Conservation (phyloP, 2,113 vertebrate genomes). For the Thinocorus orbignyianus region DNA sequence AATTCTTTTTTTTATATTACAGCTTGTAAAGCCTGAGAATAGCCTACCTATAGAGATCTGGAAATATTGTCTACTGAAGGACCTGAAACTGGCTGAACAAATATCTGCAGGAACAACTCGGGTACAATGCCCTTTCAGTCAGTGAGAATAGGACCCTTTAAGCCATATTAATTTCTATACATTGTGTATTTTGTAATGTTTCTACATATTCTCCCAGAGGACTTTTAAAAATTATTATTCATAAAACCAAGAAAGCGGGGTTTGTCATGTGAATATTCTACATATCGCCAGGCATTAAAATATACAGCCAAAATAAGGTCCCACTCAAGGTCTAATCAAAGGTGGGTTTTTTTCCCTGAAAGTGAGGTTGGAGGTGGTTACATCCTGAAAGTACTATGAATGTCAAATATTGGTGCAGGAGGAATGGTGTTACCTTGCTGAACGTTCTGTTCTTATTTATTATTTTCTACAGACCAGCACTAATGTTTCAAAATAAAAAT, state of each 20-base stretch:
- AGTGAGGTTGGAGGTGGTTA: not conserved
- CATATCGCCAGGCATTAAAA: not conserved
- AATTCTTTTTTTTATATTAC: not conserved
- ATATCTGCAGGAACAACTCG: not conserved
- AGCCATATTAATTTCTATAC: not conserved
- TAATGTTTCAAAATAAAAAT: not conserved
- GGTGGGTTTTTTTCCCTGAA: not conserved
- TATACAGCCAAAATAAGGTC: not conserved
- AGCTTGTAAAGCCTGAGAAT: not conserved
- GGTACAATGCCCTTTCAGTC: not conserved
- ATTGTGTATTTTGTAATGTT: not conserved
- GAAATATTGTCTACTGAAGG: not conserved
- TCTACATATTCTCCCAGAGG: not conserved
- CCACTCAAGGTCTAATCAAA: not conserved
- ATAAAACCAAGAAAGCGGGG: not conserved
- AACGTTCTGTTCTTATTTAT: not conserved
- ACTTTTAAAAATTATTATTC: not conserved
- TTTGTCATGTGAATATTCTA: not conserved
- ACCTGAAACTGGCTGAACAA: not conserved
- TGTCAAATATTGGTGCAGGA: not conserved
- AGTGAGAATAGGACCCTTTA: not conserved
- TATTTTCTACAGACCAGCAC: not conserved
- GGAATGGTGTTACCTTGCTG: not conserved
- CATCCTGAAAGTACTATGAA: not conserved
- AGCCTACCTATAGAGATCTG: not conserved